A percentile compares a stretch with the other conserved stretches of the same genome.
Conservation (phyloP, 2,888 invertebrate species). For the Cephus rjabovi region DNA sequence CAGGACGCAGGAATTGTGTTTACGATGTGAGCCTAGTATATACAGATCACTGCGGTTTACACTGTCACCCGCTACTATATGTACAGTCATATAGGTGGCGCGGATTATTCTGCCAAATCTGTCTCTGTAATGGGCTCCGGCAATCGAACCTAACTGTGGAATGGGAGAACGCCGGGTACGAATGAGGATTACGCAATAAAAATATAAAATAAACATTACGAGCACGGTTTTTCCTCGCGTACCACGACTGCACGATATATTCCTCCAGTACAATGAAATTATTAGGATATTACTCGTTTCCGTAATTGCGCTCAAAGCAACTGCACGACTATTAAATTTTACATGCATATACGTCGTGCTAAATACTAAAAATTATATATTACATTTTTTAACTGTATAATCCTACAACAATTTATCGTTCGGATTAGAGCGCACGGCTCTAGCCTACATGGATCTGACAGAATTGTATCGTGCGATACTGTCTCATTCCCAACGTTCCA, state of each 20-base stretch:
- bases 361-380: neutral
- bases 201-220: neutral
- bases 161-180: neutral
- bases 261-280: neutral
- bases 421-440: neutral
- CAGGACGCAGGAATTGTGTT: slow-evolving; percentile 28
- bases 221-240: neutral
- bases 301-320: neutral
- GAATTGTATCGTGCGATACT: neutral
- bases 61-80: slow-evolving; percentile 17
- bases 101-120: slow-evolving; percentile 10
- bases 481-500: neutral
- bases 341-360: neutral
- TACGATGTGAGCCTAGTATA: slow-evolving; percentile 21
- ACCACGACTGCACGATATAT: neutral
- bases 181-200: neutral
- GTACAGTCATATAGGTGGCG: neutral
- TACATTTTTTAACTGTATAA: neutral
- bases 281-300: neutral
- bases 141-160: neutral
- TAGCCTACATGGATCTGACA: neutral
- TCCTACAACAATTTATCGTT: neutral
- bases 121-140: neutral
- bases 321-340: neutral
- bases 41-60: slow-evolving; percentile 23